Evolutionary conservation across 2,797 vertebrate genomes (phyloP).

Genomic region (Emys orbicularis): DNA sequence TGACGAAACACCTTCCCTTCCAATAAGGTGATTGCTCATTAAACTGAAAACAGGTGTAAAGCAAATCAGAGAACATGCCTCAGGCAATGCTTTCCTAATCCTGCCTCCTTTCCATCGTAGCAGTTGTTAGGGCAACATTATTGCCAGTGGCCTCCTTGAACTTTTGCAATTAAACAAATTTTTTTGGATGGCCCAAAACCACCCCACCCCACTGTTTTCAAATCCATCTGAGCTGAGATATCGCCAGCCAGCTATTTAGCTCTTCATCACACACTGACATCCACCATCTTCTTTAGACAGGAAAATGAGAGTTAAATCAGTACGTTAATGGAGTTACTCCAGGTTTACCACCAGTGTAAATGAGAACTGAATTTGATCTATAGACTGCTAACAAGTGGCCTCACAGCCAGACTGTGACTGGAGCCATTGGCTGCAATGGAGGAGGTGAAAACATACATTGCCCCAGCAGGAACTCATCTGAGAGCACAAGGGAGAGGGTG

Average conservation of each 20-base stretch:
- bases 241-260: not conserved
- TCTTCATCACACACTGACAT: not conserved
- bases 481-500: not conserved
- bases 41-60: conserved; percentile 67
- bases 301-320: conserved; percentile 4
- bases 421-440: not conserved
- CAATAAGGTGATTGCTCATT: conserved; percentile 43
- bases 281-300: conserved; percentile 10
- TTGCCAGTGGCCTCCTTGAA: not conserved
- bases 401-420: not conserved
- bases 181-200: not conserved
- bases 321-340: not conserved
- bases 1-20: conserved; percentile 42
- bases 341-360: accelerated
- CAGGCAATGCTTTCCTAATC: conserved; percentile 10
- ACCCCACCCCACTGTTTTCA: not conserved
- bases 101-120: not conserved
- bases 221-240: not conserved
- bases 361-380: not conserved
- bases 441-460: not conserved
- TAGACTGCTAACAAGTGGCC: not conserved
- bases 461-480: not conserved
- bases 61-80: conserved; percentile 56
- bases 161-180: not conserved
- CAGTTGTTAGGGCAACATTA: conserved; percentile 3